phyloP scores from a whole-genome alignment of 2,888 invertebrate species.

The Biston betularia region DNA sequence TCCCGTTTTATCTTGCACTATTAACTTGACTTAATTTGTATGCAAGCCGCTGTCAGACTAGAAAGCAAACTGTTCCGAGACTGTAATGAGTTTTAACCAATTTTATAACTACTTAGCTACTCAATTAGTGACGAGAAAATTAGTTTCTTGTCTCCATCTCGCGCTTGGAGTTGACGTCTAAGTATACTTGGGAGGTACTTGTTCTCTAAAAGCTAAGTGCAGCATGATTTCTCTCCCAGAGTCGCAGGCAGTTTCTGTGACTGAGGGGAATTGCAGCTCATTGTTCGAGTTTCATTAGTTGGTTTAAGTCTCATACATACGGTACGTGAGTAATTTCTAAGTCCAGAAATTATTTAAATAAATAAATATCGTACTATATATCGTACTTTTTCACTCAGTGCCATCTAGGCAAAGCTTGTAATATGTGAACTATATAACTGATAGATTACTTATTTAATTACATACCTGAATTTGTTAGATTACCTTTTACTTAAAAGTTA shows the following conservation, averaged over 20 bases:
- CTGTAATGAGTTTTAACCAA: constrained; percentile 67
- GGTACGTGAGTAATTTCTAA: not conserved
- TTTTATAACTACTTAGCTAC: constrained; percentile 57
- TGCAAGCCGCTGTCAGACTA: constrained; percentile 35
- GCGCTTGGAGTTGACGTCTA: constrained; percentile 28
- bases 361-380: too few species aligned
- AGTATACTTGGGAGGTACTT: constrained; percentile 13
- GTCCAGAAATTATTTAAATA: too few species aligned
- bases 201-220: constrained; percentile 22
- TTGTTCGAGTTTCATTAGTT: constrained; percentile 14
- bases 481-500: too few species aligned
- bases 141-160: constrained; percentile 50
- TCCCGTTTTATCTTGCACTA: constrained; percentile 13
- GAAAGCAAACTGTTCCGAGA: constrained; percentile 46
- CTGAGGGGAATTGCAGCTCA: constrained; percentile 14
- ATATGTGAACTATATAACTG: too few species aligned
- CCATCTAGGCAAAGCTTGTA: too few species aligned
- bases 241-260: constrained; percentile 13
- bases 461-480: too few species aligned
- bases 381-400: too few species aligned
- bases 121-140: constrained; percentile 60
- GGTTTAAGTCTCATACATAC: constrained; percentile 3
- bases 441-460: too few species aligned
- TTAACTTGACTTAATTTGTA: constrained; percentile 32
- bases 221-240: constrained; percentile 19